Evolutionary conservation across 2,797 vertebrate species (phyloP), one percentile per base, ranked within the genome.

Genomic region (Danio aesculapii): DNA sequence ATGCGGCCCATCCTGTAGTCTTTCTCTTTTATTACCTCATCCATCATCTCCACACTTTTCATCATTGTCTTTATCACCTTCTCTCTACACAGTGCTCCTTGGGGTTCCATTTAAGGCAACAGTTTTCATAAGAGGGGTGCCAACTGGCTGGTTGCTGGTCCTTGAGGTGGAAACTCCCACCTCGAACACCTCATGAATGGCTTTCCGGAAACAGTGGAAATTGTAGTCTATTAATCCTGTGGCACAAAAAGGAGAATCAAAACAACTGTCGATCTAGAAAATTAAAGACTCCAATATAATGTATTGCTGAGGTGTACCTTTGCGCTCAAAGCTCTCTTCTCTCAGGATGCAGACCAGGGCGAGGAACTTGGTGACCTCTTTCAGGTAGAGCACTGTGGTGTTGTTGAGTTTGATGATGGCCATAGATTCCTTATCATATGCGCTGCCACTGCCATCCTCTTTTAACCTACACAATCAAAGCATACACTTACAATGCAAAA

Each of bases 331-430:
- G 93, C 98, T 99, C 90, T 99, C 98, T 91, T 99, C 98, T 91
- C 98, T 94, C 90, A 99, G 95, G 91, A 99, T 99, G 93, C 98
- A 99, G 89, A 99, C 98, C 67, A 99, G 94, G 9, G 98, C 97
- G 87, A 99, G 95, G 93, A 99, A 99, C 91, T 97, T 99, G 81
- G 98, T 99, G 91, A 99, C 98, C 93, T 99, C 98, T 91, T 99
- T 99, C 92, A 99, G 95, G 93, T 99, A 99, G 77, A 99, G 95
- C 89, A 99, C 98, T 2, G 98, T 99, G 91, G 98, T 99, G 90
- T 99, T 99, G 94, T 99, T 99, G 87, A 99, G 96, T 91, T 99
- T 99, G 92, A 99, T 99, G 93, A 99, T 99, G 85, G 98, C 98
- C 98, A 99, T 98, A 83, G 98, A 99, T 88, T 99, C 98, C 89